phyloP scores from a whole-genome alignment of 1,140 invertebrate genomes.

The Acyrthosiphon pisum region DNA sequence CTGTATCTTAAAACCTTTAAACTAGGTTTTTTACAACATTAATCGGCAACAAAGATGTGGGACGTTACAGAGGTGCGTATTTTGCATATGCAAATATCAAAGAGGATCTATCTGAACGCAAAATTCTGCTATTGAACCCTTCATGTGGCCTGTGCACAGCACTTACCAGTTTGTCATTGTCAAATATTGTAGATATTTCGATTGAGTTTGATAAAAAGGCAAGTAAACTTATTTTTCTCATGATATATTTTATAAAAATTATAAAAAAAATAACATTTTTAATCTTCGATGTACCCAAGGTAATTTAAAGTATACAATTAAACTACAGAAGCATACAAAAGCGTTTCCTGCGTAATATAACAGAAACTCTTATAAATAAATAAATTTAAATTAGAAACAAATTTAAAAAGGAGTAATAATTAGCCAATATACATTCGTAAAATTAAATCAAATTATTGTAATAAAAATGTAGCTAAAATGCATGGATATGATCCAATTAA shows the following conservation, averaged over 20 bases:
- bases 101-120: background rate
- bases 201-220: slow-evolving; percentile 52
- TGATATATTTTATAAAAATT: background rate
- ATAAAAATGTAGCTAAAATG: background rate
- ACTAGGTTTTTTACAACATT: slow-evolving; percentile 17
- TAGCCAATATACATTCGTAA: background rate
- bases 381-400: background rate
- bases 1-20: background rate
- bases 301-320: background rate
- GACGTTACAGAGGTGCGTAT: slow-evolving; percentile 1
- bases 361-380: background rate
- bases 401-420: background rate
- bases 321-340: background rate
- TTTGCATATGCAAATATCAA: slow-evolving; percentile 31
- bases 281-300: background rate
- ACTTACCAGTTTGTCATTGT: slow-evolving; percentile 16
- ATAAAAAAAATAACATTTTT: background rate
- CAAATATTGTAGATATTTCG: slow-evolving; percentile 30
- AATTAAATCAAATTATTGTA: background rate
- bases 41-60: background rate
- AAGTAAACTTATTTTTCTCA: background rate
- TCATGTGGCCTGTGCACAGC: background rate
- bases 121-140: background rate
- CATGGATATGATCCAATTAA: background rate
- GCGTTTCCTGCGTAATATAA: too few relatives aligned